phyloP scores from a whole-genome alignment of 1,140 invertebrate genomes.

The Nylanderia fulva region DNA sequence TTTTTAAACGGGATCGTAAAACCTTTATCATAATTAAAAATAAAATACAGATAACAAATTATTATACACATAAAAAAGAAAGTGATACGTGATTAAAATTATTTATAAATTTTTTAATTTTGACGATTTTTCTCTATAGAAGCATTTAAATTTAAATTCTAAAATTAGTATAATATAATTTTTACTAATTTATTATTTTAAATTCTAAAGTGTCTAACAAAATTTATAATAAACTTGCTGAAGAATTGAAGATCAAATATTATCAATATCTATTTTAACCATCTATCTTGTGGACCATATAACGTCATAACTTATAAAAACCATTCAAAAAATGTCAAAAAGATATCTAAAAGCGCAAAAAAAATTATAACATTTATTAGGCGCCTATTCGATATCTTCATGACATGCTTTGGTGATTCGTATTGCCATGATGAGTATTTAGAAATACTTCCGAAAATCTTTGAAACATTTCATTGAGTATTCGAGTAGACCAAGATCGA shows the following conservation, averaged over 20 bases:
- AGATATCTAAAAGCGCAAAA: neutral
- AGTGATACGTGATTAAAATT: constrained; percentile 14
- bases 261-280: neutral
- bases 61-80: neutral
- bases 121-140: neutral
- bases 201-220: neutral
- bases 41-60: neutral
- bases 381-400: constrained; percentile 18
- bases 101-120: constrained; percentile 1
- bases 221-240: neutral
- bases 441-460: neutral
- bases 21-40: neutral
- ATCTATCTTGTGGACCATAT: constrained; percentile 19
- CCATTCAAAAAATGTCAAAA: neutral
- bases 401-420: neutral
- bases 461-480: neutral
- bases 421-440: neutral
- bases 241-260: neutral
- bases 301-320: constrained; percentile 35
- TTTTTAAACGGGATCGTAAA: neutral
- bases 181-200: too few relatives aligned
- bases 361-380: neutral
- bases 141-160: neutral
- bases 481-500: neutral
- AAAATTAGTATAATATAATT: neutral